phyloP scores from a whole-genome alignment of 2,888 invertebrate species.

The Pilophorus perplexus region DNA sequence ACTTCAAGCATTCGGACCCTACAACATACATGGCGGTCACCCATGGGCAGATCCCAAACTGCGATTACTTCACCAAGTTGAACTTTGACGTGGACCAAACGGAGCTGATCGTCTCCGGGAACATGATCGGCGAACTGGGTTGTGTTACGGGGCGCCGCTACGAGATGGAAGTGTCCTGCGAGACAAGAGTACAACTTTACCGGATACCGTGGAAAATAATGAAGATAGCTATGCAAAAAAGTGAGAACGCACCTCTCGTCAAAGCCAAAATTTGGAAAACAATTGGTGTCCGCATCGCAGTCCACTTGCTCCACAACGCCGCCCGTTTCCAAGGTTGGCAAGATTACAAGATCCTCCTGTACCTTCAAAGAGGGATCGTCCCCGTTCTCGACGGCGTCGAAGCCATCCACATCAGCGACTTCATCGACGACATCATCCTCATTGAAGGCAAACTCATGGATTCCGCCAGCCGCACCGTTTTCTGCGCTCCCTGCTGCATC shows the following conservation, averaged over 20 bases:
- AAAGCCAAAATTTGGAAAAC: slow-evolving; percentile 40
- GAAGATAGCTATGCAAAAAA: slow-evolving; percentile 16
- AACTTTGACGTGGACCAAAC: slow-evolving; percentile 14
- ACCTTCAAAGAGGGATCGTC: slow-evolving; percentile 33
- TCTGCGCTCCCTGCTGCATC: slow-evolving; percentile 35
- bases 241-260: slow-evolving; percentile 11
- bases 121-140: slow-evolving; percentile 41
- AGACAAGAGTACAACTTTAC: slow-evolving; percentile 41
- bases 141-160: slow-evolving; percentile 39
- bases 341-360: slow-evolving; percentile 28
- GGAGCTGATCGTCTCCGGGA: slow-evolving; percentile 38
- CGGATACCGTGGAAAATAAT: slow-evolving; percentile 36
- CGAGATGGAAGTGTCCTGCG: slow-evolving; percentile 41
- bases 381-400: slow-evolving; percentile 22
- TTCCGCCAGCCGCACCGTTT: slow-evolving; percentile 22
- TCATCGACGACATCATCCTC: slow-evolving; percentile 37
- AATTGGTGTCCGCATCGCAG: slow-evolving; percentile 37
- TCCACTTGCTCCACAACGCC: slow-evolving; percentile 33
- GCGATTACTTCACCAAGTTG: slow-evolving; percentile 41
- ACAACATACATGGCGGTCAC: not conserved
- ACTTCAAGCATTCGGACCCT: not conserved
- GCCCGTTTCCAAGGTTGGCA: slow-evolving; percentile 39
- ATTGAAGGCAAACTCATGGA: slow-evolving; percentile 42
- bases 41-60: slow-evolving; percentile 39
- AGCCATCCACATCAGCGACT: slow-evolving; percentile 28